Conservation (phyloP, 1,140 invertebrate genomes). For the Cyphomyrmex costatus region DNA sequence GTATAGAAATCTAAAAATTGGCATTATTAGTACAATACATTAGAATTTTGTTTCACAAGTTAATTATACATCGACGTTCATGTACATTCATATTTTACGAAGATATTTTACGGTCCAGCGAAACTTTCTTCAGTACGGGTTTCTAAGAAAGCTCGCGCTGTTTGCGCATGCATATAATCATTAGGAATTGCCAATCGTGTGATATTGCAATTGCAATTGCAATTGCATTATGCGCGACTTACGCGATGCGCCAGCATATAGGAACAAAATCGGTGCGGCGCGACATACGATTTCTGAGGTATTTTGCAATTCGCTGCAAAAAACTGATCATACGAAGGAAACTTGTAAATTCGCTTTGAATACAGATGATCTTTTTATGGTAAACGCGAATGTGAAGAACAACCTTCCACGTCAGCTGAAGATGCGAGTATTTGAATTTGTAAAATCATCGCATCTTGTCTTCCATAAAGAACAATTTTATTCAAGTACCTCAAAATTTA, state of each 20-base stretch:
- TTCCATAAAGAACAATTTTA: not conserved
- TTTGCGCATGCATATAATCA: constrained; percentile 41
- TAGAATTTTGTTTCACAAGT: not conserved
- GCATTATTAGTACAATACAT: not conserved
- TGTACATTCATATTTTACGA: not conserved
- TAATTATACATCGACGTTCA: constrained; percentile 44
- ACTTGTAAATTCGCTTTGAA: constrained; percentile 75
- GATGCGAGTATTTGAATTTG: not conserved
- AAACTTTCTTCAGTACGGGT: constrained; percentile 20
- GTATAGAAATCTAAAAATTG: not conserved
- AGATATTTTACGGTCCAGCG: constrained; percentile 44
- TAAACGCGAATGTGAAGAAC: constrained; percentile 50
- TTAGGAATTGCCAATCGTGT: not conserved
- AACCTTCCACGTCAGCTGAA: not conserved
- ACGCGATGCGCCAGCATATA: not conserved
- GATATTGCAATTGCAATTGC: constrained; percentile 16
- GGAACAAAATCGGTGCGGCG: not conserved
- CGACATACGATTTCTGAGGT: not conserved
- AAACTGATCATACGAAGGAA: constrained; percentile 53
- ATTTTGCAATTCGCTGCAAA: constrained; percentile 70
- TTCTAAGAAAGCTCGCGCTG: constrained; percentile 37
- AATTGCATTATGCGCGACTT: not conserved
- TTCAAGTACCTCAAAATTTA: too few species aligned
- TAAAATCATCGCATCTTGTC: not conserved
- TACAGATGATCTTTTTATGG: constrained; percentile 78